These are phyloP conservation scores for Drosophila sechellia DNA, from an alignment of 1,140 invertebrate genomes.

Conservation along the genomic window DNA sequence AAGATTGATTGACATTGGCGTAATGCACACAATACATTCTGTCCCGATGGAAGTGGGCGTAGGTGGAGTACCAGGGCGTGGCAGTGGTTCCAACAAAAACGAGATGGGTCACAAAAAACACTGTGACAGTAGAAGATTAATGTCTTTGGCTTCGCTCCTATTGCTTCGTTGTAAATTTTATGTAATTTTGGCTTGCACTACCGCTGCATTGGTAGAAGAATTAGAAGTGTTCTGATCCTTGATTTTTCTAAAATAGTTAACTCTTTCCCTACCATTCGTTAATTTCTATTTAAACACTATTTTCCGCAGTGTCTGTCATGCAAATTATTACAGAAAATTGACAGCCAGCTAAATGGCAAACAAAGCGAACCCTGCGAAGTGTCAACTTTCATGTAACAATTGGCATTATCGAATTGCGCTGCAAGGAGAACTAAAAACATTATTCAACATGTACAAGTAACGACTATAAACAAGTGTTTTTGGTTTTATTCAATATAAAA, in stretches of 20 bases:
- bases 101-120: slow-evolving; percentile 25
- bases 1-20: slow-evolving; percentile 82
- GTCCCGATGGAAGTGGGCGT: slow-evolving; percentile 12
- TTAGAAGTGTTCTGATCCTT: too few species aligned
- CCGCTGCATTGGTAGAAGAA: slow-evolving; percentile 31
- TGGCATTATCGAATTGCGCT: slow-evolving; percentile 74
- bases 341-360: slow-evolving; percentile 36
- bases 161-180: slow-evolving; percentile 69
- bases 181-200: slow-evolving; percentile 48
- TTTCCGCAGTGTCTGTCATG: slow-evolving; percentile 9
- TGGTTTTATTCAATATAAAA: slow-evolving; percentile 54
- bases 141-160: slow-evolving; percentile 59
- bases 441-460: slow-evolving; percentile 17
- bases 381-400: slow-evolving; percentile 82
- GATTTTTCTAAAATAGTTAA: too few species aligned
- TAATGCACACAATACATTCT: slow-evolving; percentile 80
- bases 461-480: slow-evolving; percentile 48
- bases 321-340: slow-evolving; percentile 76
- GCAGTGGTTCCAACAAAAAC: slow-evolving; percentile 35
- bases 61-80: slow-evolving; percentile 28
- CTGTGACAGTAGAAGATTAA: slow-evolving; percentile 78
- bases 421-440: slow-evolving; percentile 29
- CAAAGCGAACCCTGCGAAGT: slow-evolving; percentile 48
- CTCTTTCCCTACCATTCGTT: too few species aligned
- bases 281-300: too few species aligned